phyloP scores from a whole-genome alignment of 2,113 vertebrate species.

The Mirounga angustirostris region DNA sequence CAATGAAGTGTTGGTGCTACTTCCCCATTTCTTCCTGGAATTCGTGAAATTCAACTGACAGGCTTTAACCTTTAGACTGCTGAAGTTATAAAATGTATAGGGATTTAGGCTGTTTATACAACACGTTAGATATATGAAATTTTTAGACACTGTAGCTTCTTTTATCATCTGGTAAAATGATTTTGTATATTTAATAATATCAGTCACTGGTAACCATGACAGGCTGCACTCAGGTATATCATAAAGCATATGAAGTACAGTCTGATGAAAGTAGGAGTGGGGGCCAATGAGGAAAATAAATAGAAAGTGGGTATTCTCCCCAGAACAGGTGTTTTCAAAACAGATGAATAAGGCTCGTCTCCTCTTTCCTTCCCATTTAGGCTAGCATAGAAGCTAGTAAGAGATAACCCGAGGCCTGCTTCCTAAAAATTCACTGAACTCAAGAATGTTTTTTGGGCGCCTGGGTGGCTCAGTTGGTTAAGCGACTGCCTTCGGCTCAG shows the following conservation, averaged over 20 bases:
- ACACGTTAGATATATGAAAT: slow-evolving; percentile 87
- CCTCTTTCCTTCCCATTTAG: not conserved
- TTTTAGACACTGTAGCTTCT: slow-evolving; percentile 85
- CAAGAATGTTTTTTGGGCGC: not conserved
- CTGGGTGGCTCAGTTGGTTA: too few species aligned
- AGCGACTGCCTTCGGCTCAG: too few species aligned
- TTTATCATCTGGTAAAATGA: slow-evolving; percentile 61
- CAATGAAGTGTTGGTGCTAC: slow-evolving; percentile 93
- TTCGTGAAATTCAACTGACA: slow-evolving; percentile 91
- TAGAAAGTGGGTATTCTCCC: slow-evolving; percentile 48
- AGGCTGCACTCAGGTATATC: slow-evolving; percentile 53
- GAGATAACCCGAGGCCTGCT: not conserved
- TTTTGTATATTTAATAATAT: slow-evolving; percentile 82
- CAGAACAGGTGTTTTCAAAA: slow-evolving; percentile 62
- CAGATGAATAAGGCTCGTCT: not conserved
- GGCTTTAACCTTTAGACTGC: slow-evolving; percentile 92
- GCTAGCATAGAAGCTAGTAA: not conserved
- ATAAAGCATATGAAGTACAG: slow-evolving; percentile 62
- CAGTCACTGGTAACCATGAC: slow-evolving; percentile 57
- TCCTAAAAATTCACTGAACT: slow-evolving; percentile 56
- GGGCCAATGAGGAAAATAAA: slow-evolving; percentile 57
- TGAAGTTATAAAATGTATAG: slow-evolving; percentile 86
- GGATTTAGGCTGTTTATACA: slow-evolving; percentile 90
- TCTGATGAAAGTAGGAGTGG: slow-evolving; percentile 50
- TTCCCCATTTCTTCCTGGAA: slow-evolving; percentile 88